Conservation (phyloP, 2,888 invertebrate genomes). For the Phasia obesa region DNA sequence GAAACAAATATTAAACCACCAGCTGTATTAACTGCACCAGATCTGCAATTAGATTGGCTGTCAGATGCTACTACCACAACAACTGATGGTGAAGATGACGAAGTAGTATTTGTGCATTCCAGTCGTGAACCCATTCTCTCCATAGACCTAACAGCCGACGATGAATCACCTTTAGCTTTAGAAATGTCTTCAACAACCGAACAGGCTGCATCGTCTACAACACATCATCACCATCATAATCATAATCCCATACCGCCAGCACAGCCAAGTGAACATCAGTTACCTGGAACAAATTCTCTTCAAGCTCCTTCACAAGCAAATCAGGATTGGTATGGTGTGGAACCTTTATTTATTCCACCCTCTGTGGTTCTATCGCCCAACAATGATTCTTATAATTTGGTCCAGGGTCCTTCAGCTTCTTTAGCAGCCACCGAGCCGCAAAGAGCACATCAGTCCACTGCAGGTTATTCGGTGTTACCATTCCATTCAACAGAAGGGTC, state of each 20-base stretch:
- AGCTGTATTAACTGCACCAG: conserved; percentile 84
- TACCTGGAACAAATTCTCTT: conserved; percentile 8
- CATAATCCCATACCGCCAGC: conserved; percentile 25
- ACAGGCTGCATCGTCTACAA: conserved; percentile 33
- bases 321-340: conserved; percentile 61
- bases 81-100: conserved; percentile 85
- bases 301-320: conserved; percentile 15
- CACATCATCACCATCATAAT: conserved; percentile 31
- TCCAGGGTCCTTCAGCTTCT: conserved; percentile 31
- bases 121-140: conserved; percentile 83
- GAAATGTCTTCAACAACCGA: conserved; percentile 59
- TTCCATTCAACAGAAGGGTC: conserved; percentile 51
- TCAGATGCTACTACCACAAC: conserved; percentile 82
- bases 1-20: conserved; percentile 65
- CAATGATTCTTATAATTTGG: conserved; percentile 32
- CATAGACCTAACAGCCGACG: conserved; percentile 85
- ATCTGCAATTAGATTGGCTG: conserved; percentile 90
- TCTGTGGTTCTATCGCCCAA: conserved; percentile 42
- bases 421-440: conserved; percentile 48
- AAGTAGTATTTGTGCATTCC: conserved; percentile 83
- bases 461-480: conserved; percentile 48
- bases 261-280: conserved; percentile 24
- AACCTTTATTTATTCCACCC: conserved; percentile 39
- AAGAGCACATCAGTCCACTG: conserved; percentile 63
- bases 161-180: conserved; percentile 79